Evolutionary conservation across 2,797 vertebrate species (phyloP), one percentile per base, ranked within the genome.

Genomic region (Darevskia mixta): DNA sequence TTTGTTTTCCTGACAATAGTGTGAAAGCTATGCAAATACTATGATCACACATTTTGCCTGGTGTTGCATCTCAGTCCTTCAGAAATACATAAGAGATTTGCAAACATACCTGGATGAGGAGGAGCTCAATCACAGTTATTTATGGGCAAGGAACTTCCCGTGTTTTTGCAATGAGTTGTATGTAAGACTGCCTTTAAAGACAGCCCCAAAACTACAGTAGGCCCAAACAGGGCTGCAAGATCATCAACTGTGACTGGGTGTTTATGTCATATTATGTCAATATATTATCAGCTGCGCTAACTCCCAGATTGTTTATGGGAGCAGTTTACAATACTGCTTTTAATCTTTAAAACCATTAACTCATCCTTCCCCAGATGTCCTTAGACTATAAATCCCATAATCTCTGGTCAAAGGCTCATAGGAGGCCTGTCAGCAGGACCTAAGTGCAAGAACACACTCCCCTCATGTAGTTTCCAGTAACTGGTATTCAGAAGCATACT

Each of bases 21-120:
- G 10, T 80, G 58, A 86, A 72, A n/a, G 58, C 45, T 86, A 73
- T 81, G 69, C 67, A 81, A 79, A 73, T 87, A 64, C 29, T 85
- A 41, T 35, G 81, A 35, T 18, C 6, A n/a, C 72, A 17, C 88
- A 69, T 17, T 79, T 0, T 90, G 29, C 76, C 64, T 79, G 6
- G 11, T 91, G 3, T 35, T 87, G 66, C 61, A 35, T 67, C 13
- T 80, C 38, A n/a, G 29, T 86, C 0, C 1, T 17, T 20, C 18
- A 80, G 69, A 32, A 81, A 2, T 43, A 41, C 71, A 4, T 13
- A 66, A 8, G 29, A 76, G 43, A 58, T 66, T 83, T 82, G 8
- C 81, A 25, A 23, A 9, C 23, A 43, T 43, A 25, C 73, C 23
- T 76, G 8, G 71, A 32, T 5, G 69, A 71, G 32, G 32, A 64